Evolutionary conservation across 2,888 invertebrate species (phyloP).

Genomic region (Thereva unica): DNA sequence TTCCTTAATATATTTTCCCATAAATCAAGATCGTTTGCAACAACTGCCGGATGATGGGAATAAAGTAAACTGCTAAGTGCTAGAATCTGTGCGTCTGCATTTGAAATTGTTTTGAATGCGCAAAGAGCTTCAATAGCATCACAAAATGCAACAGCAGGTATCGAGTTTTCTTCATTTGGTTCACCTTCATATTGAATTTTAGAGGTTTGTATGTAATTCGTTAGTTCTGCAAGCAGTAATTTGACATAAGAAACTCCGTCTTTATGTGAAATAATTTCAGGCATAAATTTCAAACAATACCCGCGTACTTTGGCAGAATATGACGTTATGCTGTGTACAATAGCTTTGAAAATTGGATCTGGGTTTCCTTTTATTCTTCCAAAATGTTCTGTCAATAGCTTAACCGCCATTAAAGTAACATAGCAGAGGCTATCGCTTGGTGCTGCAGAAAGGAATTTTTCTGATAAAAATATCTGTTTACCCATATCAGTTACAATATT

Average conservation of each 20-base stretch:
- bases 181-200: slow-evolving; percentile 59
- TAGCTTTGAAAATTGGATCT: slow-evolving; percentile 70
- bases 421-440: slow-evolving; percentile 72
- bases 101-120: slow-evolving; percentile 47
- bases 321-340: slow-evolving; percentile 71
- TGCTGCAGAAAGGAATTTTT: slow-evolving; percentile 75
- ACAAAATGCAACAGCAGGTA: slow-evolving; percentile 50
- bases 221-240: slow-evolving; percentile 69
- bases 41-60: slow-evolving; percentile 75
- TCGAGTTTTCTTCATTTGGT: slow-evolving; percentile 46
- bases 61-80: slow-evolving; percentile 71
- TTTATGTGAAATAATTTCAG: slow-evolving; percentile 64
- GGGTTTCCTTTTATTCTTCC: slow-evolving; percentile 68
- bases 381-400: slow-evolving; percentile 70
- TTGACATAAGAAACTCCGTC: slow-evolving; percentile 67
- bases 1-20: slow-evolving; percentile 70
- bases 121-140: slow-evolving; percentile 52
- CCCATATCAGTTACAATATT: slow-evolving; percentile 72
- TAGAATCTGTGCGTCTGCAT: slow-evolving; percentile 63
- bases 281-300: slow-evolving; percentile 66
- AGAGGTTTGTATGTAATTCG: slow-evolving; percentile 67
- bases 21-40: slow-evolving; percentile 63
- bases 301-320: slow-evolving; percentile 66
- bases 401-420: slow-evolving; percentile 74
- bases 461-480: slow-evolving; percentile 80